These are phyloP conservation scores for Pempheris klunzingeri DNA, from an alignment of 2,797 vertebrate genomes.

Conservation along the genomic window DNA sequence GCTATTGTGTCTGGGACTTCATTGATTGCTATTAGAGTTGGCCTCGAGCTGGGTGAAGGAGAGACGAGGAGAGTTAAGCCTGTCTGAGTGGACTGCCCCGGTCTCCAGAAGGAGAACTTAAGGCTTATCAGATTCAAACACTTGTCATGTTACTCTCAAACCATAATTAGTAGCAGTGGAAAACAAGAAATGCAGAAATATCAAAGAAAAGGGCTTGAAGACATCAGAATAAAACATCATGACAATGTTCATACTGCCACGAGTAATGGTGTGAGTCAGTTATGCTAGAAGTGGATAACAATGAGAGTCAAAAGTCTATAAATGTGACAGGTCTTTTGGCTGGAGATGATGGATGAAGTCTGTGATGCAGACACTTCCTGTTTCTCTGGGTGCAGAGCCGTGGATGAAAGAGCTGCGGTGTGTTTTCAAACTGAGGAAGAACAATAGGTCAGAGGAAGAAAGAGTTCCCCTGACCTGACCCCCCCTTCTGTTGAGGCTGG, in stretches of 20 bases:
- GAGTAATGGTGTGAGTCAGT: conserved; percentile 63
- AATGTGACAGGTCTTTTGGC: conserved; percentile 81
- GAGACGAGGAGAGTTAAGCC: conserved; percentile 67
- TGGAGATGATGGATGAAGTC: conserved; percentile 83
- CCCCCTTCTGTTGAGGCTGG: conserved; percentile 70
- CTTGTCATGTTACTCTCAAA: conserved; percentile 29
- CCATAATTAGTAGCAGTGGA: conserved; percentile 1
- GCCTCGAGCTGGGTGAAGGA: conserved; percentile 72
- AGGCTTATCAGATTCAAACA: conserved; percentile 47
- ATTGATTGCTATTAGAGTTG: conserved; percentile 83
- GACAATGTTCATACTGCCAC: conserved; percentile 42
- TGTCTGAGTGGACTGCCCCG: conserved; percentile 63
- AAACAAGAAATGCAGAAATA: conserved; percentile 13
- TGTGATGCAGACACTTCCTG: conserved; percentile 84
- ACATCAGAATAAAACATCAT: conserved; percentile 12
- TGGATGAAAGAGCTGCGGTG: conserved; percentile 78
- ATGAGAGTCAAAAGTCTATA: conserved; percentile 80
- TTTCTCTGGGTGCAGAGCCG: conserved; percentile 78
- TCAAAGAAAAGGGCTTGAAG: not conserved
- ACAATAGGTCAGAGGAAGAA: conserved; percentile 86
- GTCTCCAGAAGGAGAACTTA: conserved; percentile 41
- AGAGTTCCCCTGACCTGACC: conserved; percentile 80
- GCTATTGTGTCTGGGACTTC: conserved; percentile 80
- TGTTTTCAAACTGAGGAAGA: conserved; percentile 84
- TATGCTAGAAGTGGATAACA: conserved; percentile 75